Evolutionary conservation across 2,113 vertebrate species (phyloP), one percentile per base, ranked within the genome.

Genomic region (Electrona antarctica): DNA sequence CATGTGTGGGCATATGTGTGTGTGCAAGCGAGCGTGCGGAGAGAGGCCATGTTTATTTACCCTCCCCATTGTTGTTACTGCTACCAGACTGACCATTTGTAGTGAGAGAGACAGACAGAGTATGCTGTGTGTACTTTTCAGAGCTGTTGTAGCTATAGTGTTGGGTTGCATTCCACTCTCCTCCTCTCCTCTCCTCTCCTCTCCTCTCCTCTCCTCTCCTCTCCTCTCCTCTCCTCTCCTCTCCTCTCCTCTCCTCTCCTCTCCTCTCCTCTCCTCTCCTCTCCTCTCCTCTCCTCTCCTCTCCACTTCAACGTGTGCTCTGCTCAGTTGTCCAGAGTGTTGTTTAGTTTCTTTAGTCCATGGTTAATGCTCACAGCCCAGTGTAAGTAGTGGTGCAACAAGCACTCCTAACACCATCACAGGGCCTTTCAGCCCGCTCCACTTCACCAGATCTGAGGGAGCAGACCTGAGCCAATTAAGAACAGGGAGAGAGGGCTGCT

Each of bases 361-460:
- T 33, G 69, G 78, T 70, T 13, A 71, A 78, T 76, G 80, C 76
- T 82, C 28, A 8, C 2, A 33, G 65, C 65, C 47, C 54, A 14
- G 81, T 68, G 60, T 33, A 28, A 70, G 76, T 76, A 76, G 74
- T 13, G 2, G 69, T 4, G 10, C 80, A 73, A 81, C 80, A 73
- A 81, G 71, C 83, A 82, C 82, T 74, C 15, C 85, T 83, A 85
- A 91, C 88, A 87, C 89, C 85, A 88, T 91, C 87, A 80, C 77
- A 84, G 84, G 87, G 78, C 73, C 82, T 87, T 85, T 89, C 8
- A 51, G 69, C 69, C 84, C 78, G 87, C 87, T 92, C 79, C 86
- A 88, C 85, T 88, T 87, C 89, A 91, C 87, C 76, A 78, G 83
- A 90, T 92, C 89, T 87, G 87, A 92, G 81, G 80, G 67, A 67